Evolutionary conservation across 30 jellyfish, hydroid and myxozoan species (phyloP).

Genomic region (Cassiopea xamachana): DNA sequence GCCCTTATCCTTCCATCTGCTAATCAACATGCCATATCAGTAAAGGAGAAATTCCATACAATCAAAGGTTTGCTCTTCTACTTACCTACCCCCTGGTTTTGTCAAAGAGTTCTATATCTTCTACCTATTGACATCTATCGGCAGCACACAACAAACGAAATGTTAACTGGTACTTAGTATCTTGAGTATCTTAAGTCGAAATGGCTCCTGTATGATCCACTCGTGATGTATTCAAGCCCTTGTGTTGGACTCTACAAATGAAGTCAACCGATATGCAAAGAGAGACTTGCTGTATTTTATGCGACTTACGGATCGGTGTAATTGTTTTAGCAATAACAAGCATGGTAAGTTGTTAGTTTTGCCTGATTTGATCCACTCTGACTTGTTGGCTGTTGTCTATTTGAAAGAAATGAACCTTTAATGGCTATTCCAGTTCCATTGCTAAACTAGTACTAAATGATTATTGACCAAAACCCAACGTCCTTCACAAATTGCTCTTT

Average conservation of each 20-base stretch:
- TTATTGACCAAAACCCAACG: too few species aligned
- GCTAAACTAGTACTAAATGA: neutral
- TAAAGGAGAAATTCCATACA: conserved; percentile 2
- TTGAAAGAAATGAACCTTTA: neutral
- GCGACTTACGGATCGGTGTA: conserved; percentile 71
- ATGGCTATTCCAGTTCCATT: neutral
- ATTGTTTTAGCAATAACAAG: conserved; percentile 66
- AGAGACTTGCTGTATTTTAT: conserved; percentile 70
- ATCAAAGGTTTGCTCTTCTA: neutral
- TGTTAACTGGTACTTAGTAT: neutral
- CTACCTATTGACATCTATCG: conserved; percentile 11
- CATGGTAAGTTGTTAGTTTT: conserved; percentile 42
- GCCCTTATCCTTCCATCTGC: neutral
- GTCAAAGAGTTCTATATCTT: conserved; percentile 30
- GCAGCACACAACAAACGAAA: conserved; percentile 23
- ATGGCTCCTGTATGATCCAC: neutral
- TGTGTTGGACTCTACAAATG: conserved; percentile 52
- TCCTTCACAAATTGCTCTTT: too few species aligned
- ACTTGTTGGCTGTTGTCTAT: neutral
- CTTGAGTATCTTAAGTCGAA: neutral
- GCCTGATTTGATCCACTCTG: neutral
- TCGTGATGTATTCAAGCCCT: conserved; percentile 53
- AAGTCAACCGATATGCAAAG: conserved; percentile 59
- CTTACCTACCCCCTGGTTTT: conserved; percentile 19
- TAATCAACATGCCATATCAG: conserved; percentile 17